Evolutionary conservation across 1,140 invertebrate species (phyloP).

Genomic region (Drosophila murphyi): DNA sequence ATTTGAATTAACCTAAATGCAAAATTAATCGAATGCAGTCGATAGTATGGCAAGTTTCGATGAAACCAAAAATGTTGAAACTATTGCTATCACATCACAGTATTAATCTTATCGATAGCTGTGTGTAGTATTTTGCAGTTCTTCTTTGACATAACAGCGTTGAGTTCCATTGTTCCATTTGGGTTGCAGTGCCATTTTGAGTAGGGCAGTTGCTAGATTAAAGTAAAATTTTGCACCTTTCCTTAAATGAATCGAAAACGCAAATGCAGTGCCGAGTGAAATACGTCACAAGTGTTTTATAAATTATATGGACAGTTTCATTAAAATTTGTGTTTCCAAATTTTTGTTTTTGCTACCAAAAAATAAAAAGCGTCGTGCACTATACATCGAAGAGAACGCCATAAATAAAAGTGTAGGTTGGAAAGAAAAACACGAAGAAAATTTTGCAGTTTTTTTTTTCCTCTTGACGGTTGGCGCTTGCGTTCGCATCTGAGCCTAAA

Average conservation of each 20-base stretch:
- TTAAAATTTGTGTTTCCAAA: conserved; percentile 43
- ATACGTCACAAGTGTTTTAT: conserved; percentile 40
- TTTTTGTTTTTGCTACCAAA: conserved; percentile 22
- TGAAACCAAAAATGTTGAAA: background rate
- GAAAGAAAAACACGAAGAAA: conserved; percentile 45
- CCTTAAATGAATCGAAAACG: conserved; percentile 41
- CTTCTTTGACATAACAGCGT: conserved; percentile 27
- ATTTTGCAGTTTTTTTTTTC: conserved; percentile 44
- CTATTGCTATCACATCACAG: background rate
- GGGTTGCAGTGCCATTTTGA: conserved; percentile 43
- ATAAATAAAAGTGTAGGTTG: conserved; percentile 54
- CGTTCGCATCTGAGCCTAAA: conserved; percentile 22
- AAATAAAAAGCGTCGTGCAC: conserved; percentile 39
- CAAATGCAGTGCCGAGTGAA: conserved; percentile 41
- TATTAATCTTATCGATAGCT: conserved; percentile 7
- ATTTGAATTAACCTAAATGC: background rate
- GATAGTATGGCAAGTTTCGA: background rate
- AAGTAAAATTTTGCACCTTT: conserved; percentile 40
- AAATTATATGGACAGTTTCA: conserved; percentile 39
- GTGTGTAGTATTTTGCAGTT: conserved; percentile 1
- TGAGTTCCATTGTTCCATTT: conserved; percentile 8
- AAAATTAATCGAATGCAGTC: background rate
- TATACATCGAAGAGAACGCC: conserved; percentile 36
- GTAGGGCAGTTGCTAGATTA: conserved; percentile 28
- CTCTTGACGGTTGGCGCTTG: conserved; percentile 40